Percentiles rank a stretch among this genome's conserved stretches.
Conservation (phyloP, 2,113 vertebrate species). For the Aegithalos caudatus region DNA sequence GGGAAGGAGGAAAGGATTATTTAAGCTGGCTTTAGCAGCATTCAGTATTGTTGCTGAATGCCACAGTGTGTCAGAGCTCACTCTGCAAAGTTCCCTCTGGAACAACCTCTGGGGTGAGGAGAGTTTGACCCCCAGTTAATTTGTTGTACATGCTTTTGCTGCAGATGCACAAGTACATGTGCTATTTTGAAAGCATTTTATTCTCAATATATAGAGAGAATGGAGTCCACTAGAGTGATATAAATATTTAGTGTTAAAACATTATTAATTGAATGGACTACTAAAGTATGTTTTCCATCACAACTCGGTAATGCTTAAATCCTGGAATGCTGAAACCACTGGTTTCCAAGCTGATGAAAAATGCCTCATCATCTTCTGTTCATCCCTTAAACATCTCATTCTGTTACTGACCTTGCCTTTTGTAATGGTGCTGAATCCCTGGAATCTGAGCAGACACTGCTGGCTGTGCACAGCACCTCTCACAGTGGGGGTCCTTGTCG, state of each 20-base stretch:
- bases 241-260: neutral
- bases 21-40: conserved; percentile 6
- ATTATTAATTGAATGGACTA: neutral
- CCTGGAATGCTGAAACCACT: neutral
- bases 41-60: neutral
- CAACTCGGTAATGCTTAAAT: neutral
- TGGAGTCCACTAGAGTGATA: neutral
- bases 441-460: neutral
- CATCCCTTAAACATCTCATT: neutral
- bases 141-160: neutral
- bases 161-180: neutral
- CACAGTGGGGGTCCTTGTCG: neutral
- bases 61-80: neutral
- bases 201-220: neutral
- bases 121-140: neutral
- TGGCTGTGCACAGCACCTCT: neutral
- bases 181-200: neutral
- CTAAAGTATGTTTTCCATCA: neutral
- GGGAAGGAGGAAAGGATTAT: conserved; percentile 31
- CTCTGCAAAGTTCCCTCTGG: neutral
- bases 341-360: neutral
- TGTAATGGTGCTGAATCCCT: neutral
- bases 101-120: neutral
- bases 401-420: neutral
- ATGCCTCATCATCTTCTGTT: neutral